Base-by-base conservation (phyloP, 2,888 invertebrate species). In the Zygothrica quintamaculata region DNA sequence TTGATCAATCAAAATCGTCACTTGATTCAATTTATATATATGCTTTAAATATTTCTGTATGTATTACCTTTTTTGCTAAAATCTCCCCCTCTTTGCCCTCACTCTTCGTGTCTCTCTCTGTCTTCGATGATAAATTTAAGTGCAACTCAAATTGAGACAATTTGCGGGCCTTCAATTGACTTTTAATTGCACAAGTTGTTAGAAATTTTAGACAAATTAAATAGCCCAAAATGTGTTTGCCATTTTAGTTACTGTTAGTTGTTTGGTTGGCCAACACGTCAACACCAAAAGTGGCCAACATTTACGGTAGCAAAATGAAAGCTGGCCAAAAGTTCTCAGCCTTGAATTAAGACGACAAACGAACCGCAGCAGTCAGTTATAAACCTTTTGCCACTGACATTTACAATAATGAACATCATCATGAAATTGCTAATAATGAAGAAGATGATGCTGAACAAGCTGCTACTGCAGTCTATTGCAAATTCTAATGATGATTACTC, bases 291-390 rank as follows among this genome's bases (percentile, higher is more conserved):
- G 48, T 29, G 44, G 22, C 48, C 48, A 39, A 16, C 18, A 37
- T 7, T n/a, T n/a, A 25, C 25, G 1, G 3, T 6, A 9, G 9
- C 26, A n/a, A 12, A 37, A 47, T 56, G 51, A 52, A 34, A 61
- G 64, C 52, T 74, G 85, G 60, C 64, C 65, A 58, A 71, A 70
- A 81, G 82, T 74, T 77, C 59, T 42, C 60, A 60, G 57, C 33
- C 65, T 74, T 76, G 67, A 77, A 22, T 81, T 67, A 78, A 81
- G 82, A 78, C 75, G 78, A 77, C 78, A 84, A 78, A 67, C 67
- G 71, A 62, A 81, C 84, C 79, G 53, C 81, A 72, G 59, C 65
- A 69, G 56, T 46, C 62, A 66, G 78, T 58, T 70, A 58, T 43
- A 61, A 74, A 48, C 72, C 52, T 58, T 66, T 53, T 64, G 50